Evolutionary conservation across 2,113 vertebrate genomes (phyloP).

Genomic region (Phylloscopus trochilus): DNA sequence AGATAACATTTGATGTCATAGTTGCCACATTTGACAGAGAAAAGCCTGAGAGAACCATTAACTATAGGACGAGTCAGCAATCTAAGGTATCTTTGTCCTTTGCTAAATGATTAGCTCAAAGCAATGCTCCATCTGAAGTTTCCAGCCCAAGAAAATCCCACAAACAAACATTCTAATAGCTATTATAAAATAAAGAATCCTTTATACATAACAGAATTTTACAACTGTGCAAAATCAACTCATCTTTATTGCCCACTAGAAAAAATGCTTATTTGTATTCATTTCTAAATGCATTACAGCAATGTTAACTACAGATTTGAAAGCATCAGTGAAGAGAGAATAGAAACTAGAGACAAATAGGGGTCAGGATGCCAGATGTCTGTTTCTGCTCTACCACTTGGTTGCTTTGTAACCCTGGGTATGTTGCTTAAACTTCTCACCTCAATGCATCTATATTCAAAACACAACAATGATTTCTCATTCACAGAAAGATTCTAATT

Average conservation of each 20-base stretch:
- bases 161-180: slow-evolving; percentile 58
- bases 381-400: neutral
- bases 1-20: slow-evolving; percentile 66
- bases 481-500: neutral
- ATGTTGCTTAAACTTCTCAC: neutral
- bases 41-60: slow-evolving; percentile 68
- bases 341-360: neutral
- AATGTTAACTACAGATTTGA: neutral
- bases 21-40: slow-evolving; percentile 64
- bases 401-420: neutral
- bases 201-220: slow-evolving; percentile 39
- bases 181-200: slow-evolving; percentile 62
- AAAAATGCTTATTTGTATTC: slow-evolving; percentile 14
- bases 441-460: neutral
- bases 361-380: neutral
- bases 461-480: neutral
- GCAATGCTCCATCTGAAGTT: slow-evolving; percentile 44
- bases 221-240: slow-evolving; percentile 41
- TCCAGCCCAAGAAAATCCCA: slow-evolving; percentile 30
- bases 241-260: slow-evolving; percentile 45
- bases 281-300: neutral
- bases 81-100: slow-evolving; percentile 65
- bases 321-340: neutral
- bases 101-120: slow-evolving; percentile 69
- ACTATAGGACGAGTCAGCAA: slow-evolving; percentile 50